phyloP scores from a whole-genome alignment of 2,797 vertebrate genomes.

The Chanos chanos region DNA sequence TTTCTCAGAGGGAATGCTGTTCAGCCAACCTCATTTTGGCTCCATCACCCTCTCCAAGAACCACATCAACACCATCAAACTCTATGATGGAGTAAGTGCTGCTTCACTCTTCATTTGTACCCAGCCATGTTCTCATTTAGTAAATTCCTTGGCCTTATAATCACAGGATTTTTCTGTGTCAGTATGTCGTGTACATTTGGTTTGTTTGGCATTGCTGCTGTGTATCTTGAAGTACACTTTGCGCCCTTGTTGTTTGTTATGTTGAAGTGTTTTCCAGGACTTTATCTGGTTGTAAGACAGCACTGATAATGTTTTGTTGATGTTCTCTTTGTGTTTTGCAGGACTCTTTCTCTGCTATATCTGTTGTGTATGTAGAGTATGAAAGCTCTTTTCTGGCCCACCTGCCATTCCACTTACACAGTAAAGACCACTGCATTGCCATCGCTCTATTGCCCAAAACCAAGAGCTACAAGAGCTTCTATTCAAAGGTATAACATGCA shows the following conservation, averaged over 20 bases:
- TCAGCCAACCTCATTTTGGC: constrained; percentile 80
- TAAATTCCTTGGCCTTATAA: too few species aligned
- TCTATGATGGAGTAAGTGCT: constrained; percentile 85
- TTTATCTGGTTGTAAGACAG: too few species aligned
- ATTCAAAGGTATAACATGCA: constrained; percentile 43
- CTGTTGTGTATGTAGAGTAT: constrained; percentile 82
- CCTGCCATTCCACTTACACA: constrained; percentile 83
- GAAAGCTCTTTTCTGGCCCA: constrained; percentile 79
- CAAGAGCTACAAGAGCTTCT: constrained; percentile 81
- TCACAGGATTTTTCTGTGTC: too few species aligned
- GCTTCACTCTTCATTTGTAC: too few species aligned
- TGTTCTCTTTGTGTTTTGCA: constrained; percentile 49
- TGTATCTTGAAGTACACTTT: too few species aligned
- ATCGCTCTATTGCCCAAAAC: constrained; percentile 85
- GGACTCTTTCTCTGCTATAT: constrained; percentile 78
- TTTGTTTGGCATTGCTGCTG: too few species aligned
- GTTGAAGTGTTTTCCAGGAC: too few species aligned
- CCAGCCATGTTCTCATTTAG: not conserved
- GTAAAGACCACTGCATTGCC: constrained; percentile 74
- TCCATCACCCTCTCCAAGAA: constrained; percentile 80
- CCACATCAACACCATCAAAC: constrained; percentile 76
- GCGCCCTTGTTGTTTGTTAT: too few species aligned
- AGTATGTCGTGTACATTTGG: too few species aligned
- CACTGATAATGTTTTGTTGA: not conserved
- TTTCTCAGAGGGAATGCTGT: constrained; percentile 88